Conservation (phyloP, 2,888 invertebrate species). For the Tipula vernalis region DNA sequence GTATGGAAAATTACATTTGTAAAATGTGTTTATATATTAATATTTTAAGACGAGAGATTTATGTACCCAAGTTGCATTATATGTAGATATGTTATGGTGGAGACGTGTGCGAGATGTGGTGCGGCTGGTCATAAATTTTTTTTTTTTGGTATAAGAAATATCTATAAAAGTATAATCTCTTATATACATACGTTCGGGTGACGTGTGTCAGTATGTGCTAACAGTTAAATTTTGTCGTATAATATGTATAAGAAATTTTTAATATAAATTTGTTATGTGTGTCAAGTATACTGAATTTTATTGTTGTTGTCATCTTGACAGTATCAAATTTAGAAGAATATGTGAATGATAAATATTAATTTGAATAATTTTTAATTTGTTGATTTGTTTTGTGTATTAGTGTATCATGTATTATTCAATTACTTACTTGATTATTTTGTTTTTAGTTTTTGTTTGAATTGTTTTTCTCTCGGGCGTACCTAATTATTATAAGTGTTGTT, state of each 20-base stretch:
- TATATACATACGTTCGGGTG: background rate
- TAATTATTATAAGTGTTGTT: background rate
- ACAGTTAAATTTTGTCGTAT: background rate
- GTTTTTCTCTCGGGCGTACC: background rate
- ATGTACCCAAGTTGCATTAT: background rate
- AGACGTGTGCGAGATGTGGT: background rate
- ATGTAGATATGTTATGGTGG: background rate
- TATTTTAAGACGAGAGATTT: background rate
- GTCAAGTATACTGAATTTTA: background rate
- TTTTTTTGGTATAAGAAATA: background rate
- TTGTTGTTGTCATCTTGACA: background rate
- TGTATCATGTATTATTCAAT: background rate
- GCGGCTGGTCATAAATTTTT: background rate
- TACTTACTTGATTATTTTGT: background rate
- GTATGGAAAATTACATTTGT: background rate
- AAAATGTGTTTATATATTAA: background rate
- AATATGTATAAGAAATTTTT: background rate
- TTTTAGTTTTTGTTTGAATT: background rate
- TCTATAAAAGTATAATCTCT: background rate
- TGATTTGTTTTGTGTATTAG: background rate
- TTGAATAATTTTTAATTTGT: background rate
- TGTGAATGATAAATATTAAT: background rate
- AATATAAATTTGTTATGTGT: background rate
- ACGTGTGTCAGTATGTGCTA: background rate
- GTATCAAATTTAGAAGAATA: background rate